These are phyloP conservation scores for Murina feae DNA, from an alignment of 2,113 vertebrate genomes.

Conservation along the genomic window DNA sequence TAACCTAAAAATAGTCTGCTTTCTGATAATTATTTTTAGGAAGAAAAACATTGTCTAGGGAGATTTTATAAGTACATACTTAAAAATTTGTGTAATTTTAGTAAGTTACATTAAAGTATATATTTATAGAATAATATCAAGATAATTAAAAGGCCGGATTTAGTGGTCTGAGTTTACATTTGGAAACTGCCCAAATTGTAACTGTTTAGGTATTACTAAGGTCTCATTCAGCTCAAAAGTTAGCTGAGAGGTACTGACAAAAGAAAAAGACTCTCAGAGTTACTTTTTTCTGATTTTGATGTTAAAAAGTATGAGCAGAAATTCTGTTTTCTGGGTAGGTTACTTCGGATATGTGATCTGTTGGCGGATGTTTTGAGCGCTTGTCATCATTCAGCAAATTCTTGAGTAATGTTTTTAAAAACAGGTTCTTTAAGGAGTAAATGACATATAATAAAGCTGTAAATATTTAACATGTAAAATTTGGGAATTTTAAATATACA, in stretches of 20 bases:
- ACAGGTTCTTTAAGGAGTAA: neutral
- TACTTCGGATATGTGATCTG: neutral
- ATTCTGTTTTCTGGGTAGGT: neutral
- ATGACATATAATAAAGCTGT: neutral
- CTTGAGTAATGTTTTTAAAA: neutral
- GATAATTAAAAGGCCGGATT: neutral
- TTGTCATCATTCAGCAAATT: neutral
- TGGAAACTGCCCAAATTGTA: neutral
- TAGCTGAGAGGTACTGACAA: neutral
- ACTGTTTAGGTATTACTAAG: neutral
- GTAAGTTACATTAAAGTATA: neutral
- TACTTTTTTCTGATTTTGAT: neutral
- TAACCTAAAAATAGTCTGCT: neutral
- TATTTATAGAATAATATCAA: neutral
- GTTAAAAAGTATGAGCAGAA: neutral
- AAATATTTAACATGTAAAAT: neutral
- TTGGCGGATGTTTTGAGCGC: neutral
- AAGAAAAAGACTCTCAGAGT: neutral
- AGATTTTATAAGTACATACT: neutral
- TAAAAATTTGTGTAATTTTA: neutral
- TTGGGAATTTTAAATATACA: neutral
- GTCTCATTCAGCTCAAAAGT: neutral
- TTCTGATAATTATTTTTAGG: neutral
- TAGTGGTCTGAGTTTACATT: neutral
- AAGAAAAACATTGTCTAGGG: neutral